Evolutionary conservation across 2,888 invertebrate species (phyloP).

Genomic region (Linnaemya vulpina): DNA sequence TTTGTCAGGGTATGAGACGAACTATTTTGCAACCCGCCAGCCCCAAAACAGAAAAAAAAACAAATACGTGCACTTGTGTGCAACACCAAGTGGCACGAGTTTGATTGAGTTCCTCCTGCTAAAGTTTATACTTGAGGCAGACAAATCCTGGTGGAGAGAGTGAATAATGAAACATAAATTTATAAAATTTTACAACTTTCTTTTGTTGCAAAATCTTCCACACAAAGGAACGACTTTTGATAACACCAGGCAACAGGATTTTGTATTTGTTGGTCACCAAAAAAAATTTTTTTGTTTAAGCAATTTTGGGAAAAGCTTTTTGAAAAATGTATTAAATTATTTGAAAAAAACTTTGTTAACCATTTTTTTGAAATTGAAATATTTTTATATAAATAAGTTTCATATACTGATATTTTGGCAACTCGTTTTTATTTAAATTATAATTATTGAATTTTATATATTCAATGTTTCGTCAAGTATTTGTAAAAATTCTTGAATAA

Average conservation of each 20-base stretch:
- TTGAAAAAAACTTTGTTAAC: too few relatives aligned
- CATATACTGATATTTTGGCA: too few relatives aligned
- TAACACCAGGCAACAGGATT: neutral
- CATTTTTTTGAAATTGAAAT: too few relatives aligned
- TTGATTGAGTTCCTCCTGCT: conserved; percentile 41
- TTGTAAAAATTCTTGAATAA: too few relatives aligned
- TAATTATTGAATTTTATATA: too few relatives aligned
- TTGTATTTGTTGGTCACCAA: too few relatives aligned
- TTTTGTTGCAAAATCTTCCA: neutral
- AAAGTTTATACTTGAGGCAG: conserved; percentile 15
- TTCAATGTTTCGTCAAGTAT: too few relatives aligned
- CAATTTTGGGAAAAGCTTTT: too few relatives aligned
- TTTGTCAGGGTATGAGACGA: neutral
- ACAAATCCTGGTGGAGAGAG: neutral
- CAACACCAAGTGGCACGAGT: conserved; percentile 30
- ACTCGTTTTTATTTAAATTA: too few relatives aligned
- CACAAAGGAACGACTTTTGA: neutral
- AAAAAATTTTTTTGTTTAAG: too few relatives aligned
- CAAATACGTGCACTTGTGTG: conserved; percentile 31
- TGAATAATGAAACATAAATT: conserved; percentile 30
- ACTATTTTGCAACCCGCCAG: neutral
- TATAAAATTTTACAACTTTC: conserved; percentile 4
- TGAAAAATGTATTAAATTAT: too few relatives aligned
- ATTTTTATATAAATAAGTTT: too few relatives aligned
- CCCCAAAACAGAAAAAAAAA: neutral